phyloP scores from a whole-genome alignment of 23 tunicate genomes.

The Ciona savignyi region DNA sequence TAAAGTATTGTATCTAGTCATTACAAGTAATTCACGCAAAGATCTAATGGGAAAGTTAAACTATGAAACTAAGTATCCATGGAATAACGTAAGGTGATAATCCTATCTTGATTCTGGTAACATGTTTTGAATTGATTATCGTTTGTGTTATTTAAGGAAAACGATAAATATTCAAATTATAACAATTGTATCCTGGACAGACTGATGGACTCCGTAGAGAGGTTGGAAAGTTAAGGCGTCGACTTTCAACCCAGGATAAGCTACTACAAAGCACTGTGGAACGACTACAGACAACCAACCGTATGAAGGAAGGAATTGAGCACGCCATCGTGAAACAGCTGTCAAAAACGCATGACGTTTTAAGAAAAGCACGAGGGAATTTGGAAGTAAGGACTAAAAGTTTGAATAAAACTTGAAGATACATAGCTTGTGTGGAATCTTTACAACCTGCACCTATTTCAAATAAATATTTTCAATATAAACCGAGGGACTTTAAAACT shows the following conservation, averaged over 20 bases:
- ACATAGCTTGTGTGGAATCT: not conserved
- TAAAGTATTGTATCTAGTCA: no score
- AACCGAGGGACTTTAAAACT: not conserved
- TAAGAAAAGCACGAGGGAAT: conserved; percentile 73
- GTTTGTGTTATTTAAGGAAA: no score
- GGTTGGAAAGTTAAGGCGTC: conserved; percentile 63
- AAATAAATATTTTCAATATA: no score
- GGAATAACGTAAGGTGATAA: no score
- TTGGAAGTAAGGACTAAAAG: conserved; percentile 36
- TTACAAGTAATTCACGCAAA: no score
- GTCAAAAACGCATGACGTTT: conserved; percentile 70
- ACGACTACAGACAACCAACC: conserved; percentile 70
- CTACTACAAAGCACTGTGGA: conserved; percentile 82
- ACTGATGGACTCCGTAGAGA: conserved; percentile 81
- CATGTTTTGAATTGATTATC: no score
- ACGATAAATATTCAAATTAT: no score
- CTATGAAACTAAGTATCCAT: no score
- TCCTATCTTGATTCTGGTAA: no score
- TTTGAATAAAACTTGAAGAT: no score
- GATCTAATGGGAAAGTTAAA: no score
- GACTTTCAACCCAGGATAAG: conserved; percentile 64
- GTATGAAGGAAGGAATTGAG: conserved; percentile 83
- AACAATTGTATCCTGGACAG: conserved; percentile 12
- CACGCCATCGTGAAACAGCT: conserved; percentile 76
- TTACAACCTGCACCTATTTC: not conserved